Conservation (phyloP, 2,888 invertebrate species). For the Tiliacea citrago region DNA sequence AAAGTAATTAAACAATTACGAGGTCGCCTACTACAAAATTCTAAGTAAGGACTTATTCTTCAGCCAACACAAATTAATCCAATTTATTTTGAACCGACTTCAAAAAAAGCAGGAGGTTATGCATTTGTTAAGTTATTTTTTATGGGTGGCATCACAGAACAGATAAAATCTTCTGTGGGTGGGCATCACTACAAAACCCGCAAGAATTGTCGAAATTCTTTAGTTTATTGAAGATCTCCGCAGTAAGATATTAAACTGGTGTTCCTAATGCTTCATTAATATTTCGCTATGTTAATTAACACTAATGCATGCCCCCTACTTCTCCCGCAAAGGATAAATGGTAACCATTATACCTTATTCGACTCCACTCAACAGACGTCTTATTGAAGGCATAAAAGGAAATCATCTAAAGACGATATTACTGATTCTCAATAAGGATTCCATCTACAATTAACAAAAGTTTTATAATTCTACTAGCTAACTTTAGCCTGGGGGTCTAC, state of each 20-base stretch:
- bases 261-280: background rate
- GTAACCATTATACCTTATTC: constrained; percentile 13
- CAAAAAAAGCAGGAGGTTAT: background rate
- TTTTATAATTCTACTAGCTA: background rate
- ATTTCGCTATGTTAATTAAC: constrained; percentile 15
- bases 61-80: no score
- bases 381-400: constrained; percentile 17
- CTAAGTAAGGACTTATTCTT: no score
- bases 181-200: background rate
- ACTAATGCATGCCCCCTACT: constrained; percentile 24
- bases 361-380: constrained; percentile 14
- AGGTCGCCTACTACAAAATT: background rate
- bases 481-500: no score
- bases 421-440: constrained; percentile 16
- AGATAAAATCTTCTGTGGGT: no score
- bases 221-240: background rate
- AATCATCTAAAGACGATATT: constrained; percentile 27
- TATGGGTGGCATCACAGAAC: background rate
- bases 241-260: background rate
- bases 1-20: no score
- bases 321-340: constrained; percentile 27
- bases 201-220: background rate
- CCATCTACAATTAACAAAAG: background rate
- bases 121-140: background rate
- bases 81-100: background rate